Evolutionary conservation across 2,113 vertebrate genomes (phyloP).

Genomic region (Menura novaehollandiae): DNA sequence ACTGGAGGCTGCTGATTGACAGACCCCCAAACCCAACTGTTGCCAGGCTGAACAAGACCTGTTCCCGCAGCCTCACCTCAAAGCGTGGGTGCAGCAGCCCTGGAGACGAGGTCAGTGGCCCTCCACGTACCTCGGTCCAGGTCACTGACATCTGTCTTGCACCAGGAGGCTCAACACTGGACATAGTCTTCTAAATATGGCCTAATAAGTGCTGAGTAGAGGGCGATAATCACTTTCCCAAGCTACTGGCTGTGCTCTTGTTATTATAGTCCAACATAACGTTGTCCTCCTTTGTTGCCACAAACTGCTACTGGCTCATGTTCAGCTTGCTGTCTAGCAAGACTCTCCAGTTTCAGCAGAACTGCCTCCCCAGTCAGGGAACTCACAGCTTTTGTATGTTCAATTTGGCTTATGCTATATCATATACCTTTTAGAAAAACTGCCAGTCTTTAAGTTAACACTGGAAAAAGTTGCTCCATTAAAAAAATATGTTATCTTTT

Average conservation of each 20-base stretch:
- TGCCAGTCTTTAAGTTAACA: not conserved
- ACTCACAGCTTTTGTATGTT: not conserved
- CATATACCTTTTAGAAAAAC: not conserved
- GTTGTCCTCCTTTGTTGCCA: not conserved
- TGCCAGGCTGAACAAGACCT: not conserved
- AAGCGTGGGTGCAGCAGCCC: not conserved
- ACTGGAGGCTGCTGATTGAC: not conserved
- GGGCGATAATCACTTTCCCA: not conserved
- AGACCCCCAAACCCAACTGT: not conserved
- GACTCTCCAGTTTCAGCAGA: not conserved
- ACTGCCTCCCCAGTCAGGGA: not conserved
- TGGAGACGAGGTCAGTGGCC: fast-evolving
- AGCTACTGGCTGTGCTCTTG: not conserved
- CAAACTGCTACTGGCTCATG: fast-evolving
- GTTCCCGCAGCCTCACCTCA: not conserved
- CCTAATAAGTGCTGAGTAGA: not conserved
- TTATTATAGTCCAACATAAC: not conserved
- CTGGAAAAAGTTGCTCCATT: not conserved
- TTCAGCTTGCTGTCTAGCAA: not conserved
- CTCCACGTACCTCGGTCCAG: fast-evolving
- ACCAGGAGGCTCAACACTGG: not conserved
- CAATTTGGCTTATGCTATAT: not conserved
- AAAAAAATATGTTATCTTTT: not conserved
- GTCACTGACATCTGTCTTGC: not conserved
- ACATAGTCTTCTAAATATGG: not conserved